Conservation (phyloP, 2,113 vertebrate species). For the Gracilinanus agilis region DNA sequence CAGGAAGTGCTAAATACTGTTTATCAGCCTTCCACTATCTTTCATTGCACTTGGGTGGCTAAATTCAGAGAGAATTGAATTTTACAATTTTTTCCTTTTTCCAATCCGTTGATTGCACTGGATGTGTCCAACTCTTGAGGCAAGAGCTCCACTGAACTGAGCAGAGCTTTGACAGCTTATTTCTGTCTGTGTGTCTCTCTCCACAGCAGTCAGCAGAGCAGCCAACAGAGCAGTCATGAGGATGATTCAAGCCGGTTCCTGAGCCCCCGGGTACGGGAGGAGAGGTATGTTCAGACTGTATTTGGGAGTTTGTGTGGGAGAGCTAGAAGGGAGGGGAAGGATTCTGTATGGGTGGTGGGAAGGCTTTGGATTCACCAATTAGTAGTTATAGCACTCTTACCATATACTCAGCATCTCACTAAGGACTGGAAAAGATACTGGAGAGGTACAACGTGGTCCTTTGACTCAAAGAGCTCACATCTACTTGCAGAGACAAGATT, state of each 20-base stretch:
- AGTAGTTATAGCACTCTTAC: fast-evolving
- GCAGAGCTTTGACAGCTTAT: slow-evolving; percentile 30
- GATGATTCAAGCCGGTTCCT: slow-evolving; percentile 91
- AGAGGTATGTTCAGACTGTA: slow-evolving; percentile 84
- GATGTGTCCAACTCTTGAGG: slow-evolving; percentile 44
- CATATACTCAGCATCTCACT: fast-evolving
- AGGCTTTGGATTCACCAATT: neutral
- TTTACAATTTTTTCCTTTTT: slow-evolving; percentile 20
- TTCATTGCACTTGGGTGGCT: neutral
- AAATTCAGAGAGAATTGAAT: neutral
- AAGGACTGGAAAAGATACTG: neutral
- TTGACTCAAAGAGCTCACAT: neutral
- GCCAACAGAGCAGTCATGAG: slow-evolving; percentile 94
- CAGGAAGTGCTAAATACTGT: neutral
- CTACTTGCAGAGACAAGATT: neutral
- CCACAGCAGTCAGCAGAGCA: slow-evolving; percentile 92
- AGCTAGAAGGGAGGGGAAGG: fast-evolving
- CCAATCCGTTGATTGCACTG: neutral
- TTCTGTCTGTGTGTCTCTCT: slow-evolving; percentile 58
- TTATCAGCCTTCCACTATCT: neutral
- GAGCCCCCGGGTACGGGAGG: slow-evolving; percentile 88
- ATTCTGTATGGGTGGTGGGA: fast-evolving
- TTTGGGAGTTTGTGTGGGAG: neutral
- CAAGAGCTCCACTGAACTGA: neutral
- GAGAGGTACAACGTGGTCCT: neutral